Percentiles rank a stretch among this genome's conserved stretches.
Conservation (phyloP, 2,113 vertebrate species). For the Antechinus flavipes region DNA sequence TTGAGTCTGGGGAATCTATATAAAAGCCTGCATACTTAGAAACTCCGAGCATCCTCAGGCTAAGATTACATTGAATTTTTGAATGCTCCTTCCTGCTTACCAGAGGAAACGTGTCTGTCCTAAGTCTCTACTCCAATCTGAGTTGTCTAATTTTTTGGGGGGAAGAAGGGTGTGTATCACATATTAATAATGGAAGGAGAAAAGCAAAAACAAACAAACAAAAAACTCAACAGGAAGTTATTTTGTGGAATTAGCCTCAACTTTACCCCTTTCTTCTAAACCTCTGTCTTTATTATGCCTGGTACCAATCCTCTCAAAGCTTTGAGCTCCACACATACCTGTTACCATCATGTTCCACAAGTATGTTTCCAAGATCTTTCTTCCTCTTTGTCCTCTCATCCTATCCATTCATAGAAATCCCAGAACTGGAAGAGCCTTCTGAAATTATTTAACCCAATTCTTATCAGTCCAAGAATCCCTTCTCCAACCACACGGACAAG, state of each 20-base stretch:
- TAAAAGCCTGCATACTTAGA: neutral
- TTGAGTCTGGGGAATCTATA: neutral
- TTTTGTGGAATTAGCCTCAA: neutral
- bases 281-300: neutral
- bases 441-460: neutral
- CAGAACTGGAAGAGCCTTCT: neutral
- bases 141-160: neutral
- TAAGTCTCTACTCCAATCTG: neutral
- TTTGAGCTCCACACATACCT: neutral
- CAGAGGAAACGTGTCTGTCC: neutral
- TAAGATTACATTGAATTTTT: neutral
- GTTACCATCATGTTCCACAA: neutral
- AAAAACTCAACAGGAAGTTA: neutral
- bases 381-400: neutral
- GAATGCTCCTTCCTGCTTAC: neutral
- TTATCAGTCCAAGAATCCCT: neutral
- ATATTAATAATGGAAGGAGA: neutral
- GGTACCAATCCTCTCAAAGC: neutral
- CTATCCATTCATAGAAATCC: neutral
- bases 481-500: neutral
- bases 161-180: too few species aligned
- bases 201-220: neutral
- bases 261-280: neutral
- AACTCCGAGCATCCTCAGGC: neutral
- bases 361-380: neutral